Conservation (phyloP, 2,888 invertebrate species). For the Amorpha juglandis region DNA sequence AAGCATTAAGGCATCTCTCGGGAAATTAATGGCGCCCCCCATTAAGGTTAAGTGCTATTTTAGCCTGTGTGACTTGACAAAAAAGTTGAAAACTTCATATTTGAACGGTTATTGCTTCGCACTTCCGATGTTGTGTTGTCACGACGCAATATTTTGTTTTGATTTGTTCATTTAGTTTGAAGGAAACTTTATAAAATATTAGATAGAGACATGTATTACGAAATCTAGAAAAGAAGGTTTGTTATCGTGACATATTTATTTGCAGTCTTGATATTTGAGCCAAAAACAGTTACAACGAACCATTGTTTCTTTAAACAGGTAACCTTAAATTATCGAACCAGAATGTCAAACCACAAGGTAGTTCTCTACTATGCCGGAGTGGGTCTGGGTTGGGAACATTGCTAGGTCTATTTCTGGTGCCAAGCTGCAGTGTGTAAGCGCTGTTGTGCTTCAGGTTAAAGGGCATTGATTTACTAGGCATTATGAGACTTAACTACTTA, state of each 20-base stretch:
- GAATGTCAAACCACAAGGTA: too few relatives aligned
- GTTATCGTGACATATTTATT: background rate
- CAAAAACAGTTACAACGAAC: too few relatives aligned
- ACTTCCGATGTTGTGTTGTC: slow-evolving; percentile 22
- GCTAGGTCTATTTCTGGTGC: too few relatives aligned
- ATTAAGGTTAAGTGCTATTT: slow-evolving; percentile 78
- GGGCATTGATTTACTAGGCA: too few relatives aligned
- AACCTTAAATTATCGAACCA: too few relatives aligned
- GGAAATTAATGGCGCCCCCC: slow-evolving; percentile 70
- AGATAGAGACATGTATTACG: background rate
- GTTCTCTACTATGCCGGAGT: too few relatives aligned
- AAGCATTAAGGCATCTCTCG: slow-evolving; percentile 69
- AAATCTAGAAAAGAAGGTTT: background rate
- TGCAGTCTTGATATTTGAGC: background rate
- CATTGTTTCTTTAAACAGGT: too few relatives aligned
- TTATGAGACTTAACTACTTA: too few relatives aligned
- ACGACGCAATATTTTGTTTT: slow-evolving; percentile 15
- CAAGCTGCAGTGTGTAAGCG: too few relatives aligned
- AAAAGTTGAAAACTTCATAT: slow-evolving; percentile 61
- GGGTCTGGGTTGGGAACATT: too few relatives aligned
- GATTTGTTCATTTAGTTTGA: background rate
- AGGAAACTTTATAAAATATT: too few relatives aligned
- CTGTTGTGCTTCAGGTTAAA: too few relatives aligned
- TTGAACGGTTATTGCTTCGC: slow-evolving; percentile 47
- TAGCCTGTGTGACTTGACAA: slow-evolving; percentile 72